Base-by-base conservation (phyloP, 2,888 invertebrate species). In the Melanargia galathea region DNA sequence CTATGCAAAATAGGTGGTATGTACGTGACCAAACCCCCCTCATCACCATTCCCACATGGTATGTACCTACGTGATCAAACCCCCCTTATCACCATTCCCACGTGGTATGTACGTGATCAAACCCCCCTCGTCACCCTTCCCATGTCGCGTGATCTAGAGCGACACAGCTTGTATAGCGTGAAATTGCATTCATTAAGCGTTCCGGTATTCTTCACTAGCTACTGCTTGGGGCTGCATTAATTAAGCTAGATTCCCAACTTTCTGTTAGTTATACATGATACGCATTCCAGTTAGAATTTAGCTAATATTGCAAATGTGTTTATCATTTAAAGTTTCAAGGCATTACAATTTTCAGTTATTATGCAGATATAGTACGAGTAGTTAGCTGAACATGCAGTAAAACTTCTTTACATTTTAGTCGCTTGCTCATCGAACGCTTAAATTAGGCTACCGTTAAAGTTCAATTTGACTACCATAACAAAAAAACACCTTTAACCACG, bases 241-340 rank as follows among this genome's bases (percentile, higher is more conserved):
- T 46, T 63, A 56, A 46, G 24, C 58, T 58, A 46, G 49, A 33
- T 45, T 24, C 11, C 45, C 2, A 58, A 63, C 63, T 45, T 52
- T 33, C 45, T 24, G 35, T 18, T 52, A 52, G 33, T 18, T 52
- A 45, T 13, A 38, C 24, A 22, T 51, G 2, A 45, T 26, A 20
- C 13, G 13, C 43, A 38, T 24, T 24, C 2, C 11, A n/a, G 1
- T 26, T 11, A 16, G 1, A 49, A 49, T 38, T n/a, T 18, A 22
- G 33, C 8, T 58, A 33, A 35, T 58, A 35, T 48, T 48, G 24
- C 8, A 8, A 22, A 48, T 35, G 46, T 18, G 35, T 18, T 10
- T 20, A 22, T n/a, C n/a, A 46, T 54, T 22, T 35, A 56, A 57
- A 57, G 49, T 60, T 51, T 22, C 22, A 62, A n/a, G 13, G 6